A percentile compares a stretch with the other conserved stretches of the same genome.
Conservation (phyloP, 2,113 vertebrate genomes). For the Engraulis encrasicolus region DNA sequence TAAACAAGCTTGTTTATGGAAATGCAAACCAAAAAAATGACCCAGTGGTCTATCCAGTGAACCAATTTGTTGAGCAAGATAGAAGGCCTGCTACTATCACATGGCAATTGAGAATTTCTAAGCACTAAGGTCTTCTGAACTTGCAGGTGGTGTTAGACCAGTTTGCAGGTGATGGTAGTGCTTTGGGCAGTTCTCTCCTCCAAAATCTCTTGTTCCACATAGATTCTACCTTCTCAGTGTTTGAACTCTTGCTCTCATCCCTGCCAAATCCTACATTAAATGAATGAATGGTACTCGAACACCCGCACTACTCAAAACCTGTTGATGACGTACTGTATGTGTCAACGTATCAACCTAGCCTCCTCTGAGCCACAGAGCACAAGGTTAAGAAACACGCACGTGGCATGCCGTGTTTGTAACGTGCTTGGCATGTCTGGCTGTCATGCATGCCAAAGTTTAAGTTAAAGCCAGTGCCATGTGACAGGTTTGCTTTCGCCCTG, state of each 20-base stretch:
- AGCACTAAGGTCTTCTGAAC: not conserved
- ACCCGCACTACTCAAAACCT: not conserved
- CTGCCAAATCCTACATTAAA: not conserved
- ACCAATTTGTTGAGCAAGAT: not conserved
- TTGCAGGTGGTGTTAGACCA: not conserved
- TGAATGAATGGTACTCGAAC: not conserved
- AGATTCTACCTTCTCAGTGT: too few relatives aligned
- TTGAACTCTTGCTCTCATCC: not conserved
- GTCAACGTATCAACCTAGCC: not conserved
- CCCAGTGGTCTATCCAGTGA: not conserved
- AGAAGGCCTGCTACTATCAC: not conserved
- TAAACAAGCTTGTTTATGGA: not conserved
- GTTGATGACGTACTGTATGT: not conserved
- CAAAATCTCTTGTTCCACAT: not conserved
- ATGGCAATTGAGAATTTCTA: too few relatives aligned
- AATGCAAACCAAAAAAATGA: not conserved
- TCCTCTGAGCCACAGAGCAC: not conserved
- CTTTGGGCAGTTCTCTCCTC: not conserved
- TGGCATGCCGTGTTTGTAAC: not conserved
- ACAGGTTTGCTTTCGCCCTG: constrained; percentile 21
- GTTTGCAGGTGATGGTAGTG: not conserved
- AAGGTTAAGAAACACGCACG: not conserved
- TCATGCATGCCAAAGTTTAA: not conserved
- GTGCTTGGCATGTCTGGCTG: not conserved
- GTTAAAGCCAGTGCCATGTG: constrained; percentile 18